phyloP scores from a whole-genome alignment of 2,113 vertebrate species.

The Hystrix brachyura region DNA sequence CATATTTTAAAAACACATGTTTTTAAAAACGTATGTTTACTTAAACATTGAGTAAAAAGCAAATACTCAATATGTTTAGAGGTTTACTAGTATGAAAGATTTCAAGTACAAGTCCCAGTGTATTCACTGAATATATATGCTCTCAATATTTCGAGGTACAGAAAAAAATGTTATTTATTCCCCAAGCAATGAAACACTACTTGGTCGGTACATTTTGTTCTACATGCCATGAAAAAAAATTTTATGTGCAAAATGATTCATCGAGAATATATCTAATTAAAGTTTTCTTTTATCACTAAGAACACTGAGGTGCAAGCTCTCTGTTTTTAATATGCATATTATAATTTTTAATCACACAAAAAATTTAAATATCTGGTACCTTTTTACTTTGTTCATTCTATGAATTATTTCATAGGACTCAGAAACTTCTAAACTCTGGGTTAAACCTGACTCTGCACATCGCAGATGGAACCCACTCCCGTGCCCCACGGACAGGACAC shows the following conservation, averaged over 20 bases:
- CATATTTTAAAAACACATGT: not conserved
- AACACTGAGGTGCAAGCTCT: not conserved
- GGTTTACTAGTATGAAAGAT: not conserved
- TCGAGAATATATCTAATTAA: not conserved
- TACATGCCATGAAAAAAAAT: not conserved
- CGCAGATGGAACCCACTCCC: too few species aligned
- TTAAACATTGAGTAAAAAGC: too few species aligned
- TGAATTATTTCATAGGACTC: not conserved
- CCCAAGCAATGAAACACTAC: not conserved
- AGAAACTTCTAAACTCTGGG: not conserved
- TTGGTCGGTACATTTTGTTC: not conserved
- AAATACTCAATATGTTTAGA: too few species aligned
- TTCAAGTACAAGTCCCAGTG: not conserved
- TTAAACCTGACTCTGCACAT: too few species aligned
- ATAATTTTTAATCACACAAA: not conserved
- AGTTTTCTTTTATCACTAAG: not conserved
- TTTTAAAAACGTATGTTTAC: too few species aligned
- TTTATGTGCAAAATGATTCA: not conserved
- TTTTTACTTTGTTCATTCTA: not conserved
- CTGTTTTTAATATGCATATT: not conserved
- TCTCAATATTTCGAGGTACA: not conserved
- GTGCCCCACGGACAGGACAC: too few species aligned
- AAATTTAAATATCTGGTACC: not conserved
- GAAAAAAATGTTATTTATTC: not conserved
- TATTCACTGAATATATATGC: not conserved